A percentile compares a stretch with the other conserved stretches of the same genome.
These are phyloP conservation scores for Trilocha varians DNA, from an alignment of 2,888 invertebrate species.

Conservation along the genomic window DNA sequence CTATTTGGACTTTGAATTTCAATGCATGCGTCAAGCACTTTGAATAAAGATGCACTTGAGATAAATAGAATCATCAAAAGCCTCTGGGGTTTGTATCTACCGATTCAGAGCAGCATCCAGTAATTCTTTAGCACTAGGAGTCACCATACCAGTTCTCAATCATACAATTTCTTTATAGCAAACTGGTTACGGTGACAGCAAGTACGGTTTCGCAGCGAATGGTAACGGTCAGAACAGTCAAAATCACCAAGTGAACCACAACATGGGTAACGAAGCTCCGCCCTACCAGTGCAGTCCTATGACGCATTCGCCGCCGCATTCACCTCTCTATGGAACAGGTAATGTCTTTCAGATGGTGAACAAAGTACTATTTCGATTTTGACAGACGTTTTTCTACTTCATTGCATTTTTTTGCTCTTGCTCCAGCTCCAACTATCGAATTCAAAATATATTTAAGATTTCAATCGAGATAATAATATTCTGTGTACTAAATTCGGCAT, in stretches of 20 bases:
- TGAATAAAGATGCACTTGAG: neutral
- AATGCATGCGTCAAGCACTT: neutral
- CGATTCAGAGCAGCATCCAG: no score
- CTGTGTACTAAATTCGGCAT: no score
- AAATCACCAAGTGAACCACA: constrained; percentile 39
- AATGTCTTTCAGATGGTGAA: no score
- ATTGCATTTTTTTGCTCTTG: no score
- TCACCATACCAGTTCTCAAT: neutral
- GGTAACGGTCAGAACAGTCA: constrained; percentile 40
- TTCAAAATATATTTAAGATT: no score
- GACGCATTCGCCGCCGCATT: constrained; percentile 64
- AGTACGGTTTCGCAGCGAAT: constrained; percentile 75
- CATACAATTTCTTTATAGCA: constrained; percentile 33
- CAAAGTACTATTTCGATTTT: no score
- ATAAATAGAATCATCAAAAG: no score
- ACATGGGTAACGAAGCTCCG: constrained; percentile 46
- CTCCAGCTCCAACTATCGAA: no score
- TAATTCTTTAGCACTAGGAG: neutral
- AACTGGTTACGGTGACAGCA: constrained; percentile 74
- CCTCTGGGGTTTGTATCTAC: no score
- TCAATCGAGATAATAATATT: no score
- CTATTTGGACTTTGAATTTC: constrained; percentile 4
- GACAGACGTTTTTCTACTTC: no score
- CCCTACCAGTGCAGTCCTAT: constrained; percentile 53
- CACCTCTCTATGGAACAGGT: constrained; percentile 73